Evolutionary conservation across 1,140 invertebrate genomes (phyloP).

Genomic region (Aphelinus atriplicis): DNA sequence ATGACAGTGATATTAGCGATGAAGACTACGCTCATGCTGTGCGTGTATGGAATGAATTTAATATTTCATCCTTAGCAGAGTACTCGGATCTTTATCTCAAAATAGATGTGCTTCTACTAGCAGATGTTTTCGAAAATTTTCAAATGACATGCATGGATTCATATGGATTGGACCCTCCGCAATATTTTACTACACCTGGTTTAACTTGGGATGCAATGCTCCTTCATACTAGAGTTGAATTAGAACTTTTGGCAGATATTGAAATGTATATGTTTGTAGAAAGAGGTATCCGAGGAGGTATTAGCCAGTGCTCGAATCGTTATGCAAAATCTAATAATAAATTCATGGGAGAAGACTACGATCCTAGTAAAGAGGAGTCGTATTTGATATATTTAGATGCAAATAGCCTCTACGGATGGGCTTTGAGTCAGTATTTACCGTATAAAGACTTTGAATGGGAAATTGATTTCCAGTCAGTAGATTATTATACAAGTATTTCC

Average conservation of each 20-base stretch:
- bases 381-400: no score
- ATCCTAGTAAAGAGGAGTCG: not conserved
- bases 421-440: no score
- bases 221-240: constrained; percentile 48
- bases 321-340: constrained; percentile 63
- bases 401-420: no score
- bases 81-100: no score
- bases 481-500: not conserved
- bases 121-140: no score
- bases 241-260: constrained; percentile 63
- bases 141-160: no score
- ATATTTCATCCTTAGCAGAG: no score
- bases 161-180: no score
- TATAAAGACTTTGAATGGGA: constrained; percentile 62
- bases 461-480: constrained; percentile 36
- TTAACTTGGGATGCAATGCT: constrained; percentile 59
- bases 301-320: constrained; percentile 39
- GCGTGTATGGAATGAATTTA: no score
- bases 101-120: no score
- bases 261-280: constrained; percentile 61
- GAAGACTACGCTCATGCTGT: no score
- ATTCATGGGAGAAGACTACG: constrained; percentile 57
- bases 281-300: not conserved
- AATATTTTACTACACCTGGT: not conserved
- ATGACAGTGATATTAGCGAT: no score